A percentile compares a stretch with the other conserved stretches of the same genome.
Evolutionary conservation across 2,888 invertebrate genomes (phyloP).

Genomic region (Hetaerina titia): DNA sequence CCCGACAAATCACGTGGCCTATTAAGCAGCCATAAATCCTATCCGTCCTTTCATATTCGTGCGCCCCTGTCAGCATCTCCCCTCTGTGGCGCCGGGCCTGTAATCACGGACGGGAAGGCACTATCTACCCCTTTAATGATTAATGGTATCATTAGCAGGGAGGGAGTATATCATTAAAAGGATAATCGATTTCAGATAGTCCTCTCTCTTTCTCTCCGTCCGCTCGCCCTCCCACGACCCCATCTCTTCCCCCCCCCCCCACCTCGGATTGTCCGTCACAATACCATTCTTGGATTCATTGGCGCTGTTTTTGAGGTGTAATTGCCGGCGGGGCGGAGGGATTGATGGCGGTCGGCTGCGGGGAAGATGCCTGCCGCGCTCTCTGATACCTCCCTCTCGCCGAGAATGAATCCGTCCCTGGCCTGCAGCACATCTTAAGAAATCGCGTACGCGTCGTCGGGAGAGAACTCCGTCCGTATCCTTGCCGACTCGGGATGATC

Average conservation of each 20-base stretch:
- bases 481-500: no score
- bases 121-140: constrained; percentile 20
- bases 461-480: no score
- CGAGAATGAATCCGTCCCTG: neutral
- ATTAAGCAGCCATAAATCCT: constrained; percentile 30
- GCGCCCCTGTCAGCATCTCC: constrained; percentile 36
- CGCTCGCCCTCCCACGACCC: no score
- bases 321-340: constrained; percentile 8
- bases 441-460: no score
- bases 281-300: constrained; percentile 44
- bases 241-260: neutral
- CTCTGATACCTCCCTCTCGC: neutral
- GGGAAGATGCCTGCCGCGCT: constrained; percentile 7
- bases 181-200: constrained; percentile 59
- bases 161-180: constrained; percentile 60
- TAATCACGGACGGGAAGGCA: constrained; percentile 17
- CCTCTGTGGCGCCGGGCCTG: constrained; percentile 28
- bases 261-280: constrained; percentile 28
- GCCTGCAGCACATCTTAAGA: no score
- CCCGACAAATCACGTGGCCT: constrained; percentile 34
- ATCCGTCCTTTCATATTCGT: neutral
- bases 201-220: no score
- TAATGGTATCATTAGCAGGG: constrained; percentile 63
- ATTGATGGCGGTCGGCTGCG: neutral
- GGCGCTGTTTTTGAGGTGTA: constrained; percentile 19